Conservation (phyloP, 2,888 invertebrate genomes). For the Zaprionus lineosus region DNA sequence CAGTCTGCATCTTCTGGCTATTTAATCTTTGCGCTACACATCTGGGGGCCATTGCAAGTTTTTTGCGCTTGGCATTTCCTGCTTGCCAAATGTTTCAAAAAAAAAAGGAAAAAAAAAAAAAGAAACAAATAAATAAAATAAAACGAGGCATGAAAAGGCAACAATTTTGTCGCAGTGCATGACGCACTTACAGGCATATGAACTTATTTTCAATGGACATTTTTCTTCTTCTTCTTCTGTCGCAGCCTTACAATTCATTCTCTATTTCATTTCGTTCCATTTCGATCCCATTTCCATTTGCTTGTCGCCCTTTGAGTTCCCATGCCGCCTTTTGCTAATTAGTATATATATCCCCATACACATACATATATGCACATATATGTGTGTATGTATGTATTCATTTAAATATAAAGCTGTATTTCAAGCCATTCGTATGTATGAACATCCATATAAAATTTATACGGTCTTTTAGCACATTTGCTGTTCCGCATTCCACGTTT, state of each 20-base stretch:
- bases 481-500: conserved; percentile 69
- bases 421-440: no score
- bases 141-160: neutral
- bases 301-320: conserved; percentile 30
- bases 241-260: neutral
- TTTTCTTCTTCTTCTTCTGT: neutral
- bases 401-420: no score
- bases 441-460: conserved; percentile 55
- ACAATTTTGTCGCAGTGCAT: conserved; percentile 41
- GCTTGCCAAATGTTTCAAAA: conserved; percentile 50
- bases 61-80: conserved; percentile 48
- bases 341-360: conserved; percentile 13
- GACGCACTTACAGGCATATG: no score
- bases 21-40: conserved; percentile 24
- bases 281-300: conserved; percentile 9
- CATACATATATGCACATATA: conserved; percentile 1
- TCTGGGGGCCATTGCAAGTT: conserved; percentile 25
- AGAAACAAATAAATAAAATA: neutral
- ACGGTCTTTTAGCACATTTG: conserved; percentile 65
- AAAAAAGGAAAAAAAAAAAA: conserved; percentile 22
- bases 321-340: conserved; percentile 60
- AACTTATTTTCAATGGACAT: conserved; percentile 11
- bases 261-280: conserved; percentile 18
- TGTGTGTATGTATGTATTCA: conserved; percentile 25
- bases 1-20: conserved; percentile 17